Base-by-base conservation (phyloP, 2,797 vertebrate genomes). In the Ambastaia sidthimunki region DNA sequence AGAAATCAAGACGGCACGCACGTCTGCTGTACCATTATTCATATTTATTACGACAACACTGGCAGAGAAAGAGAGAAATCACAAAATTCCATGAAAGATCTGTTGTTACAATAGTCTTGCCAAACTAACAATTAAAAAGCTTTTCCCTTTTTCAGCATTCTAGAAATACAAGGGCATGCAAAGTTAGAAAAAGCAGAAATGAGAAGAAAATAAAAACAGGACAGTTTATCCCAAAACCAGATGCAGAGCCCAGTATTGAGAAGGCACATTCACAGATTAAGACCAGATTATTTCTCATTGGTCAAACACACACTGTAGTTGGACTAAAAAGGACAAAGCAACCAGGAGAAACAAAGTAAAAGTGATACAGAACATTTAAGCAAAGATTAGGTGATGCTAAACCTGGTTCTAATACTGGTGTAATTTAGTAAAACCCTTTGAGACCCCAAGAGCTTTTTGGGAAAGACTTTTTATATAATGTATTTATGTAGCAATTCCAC, bases 41-140 rank as follows among this genome's bases (percentile, higher is more conserved):
- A 97, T 94, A 96, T 98, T 99, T 98, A 98, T 98, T 98, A 97
- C 95, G 93, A 96, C 95, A 96, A 95, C 93, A 97, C 93, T 95
- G 96, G 95, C 94, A 96, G 89, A 93, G 90, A 86, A 84, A 93
- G 89, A 92, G 89, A 96, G 93, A 97, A 94, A 90, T 97, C 95
- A 98, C 96, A 97, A 97, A 95, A 92, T 92, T 92, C 88, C 91
- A 91, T 95, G 90, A 92, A 92, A 91, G 94, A 92, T 95, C 91
- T 95, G 93, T 93, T 81, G 87, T 94, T 97, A 98, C 96, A 98
- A 92, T 95, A 96, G 92, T 91, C 94, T 90, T 84, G 89, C 90
- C 89, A 92, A 93, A 91, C 91, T 90, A 94, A 94, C 94, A 94
- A 86, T 92, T 90, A 89, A 88, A 92, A 94, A 92, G 89, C 90